Base-by-base conservation (phyloP, 2,888 invertebrate species). In the Tiliacea citrago region DNA sequence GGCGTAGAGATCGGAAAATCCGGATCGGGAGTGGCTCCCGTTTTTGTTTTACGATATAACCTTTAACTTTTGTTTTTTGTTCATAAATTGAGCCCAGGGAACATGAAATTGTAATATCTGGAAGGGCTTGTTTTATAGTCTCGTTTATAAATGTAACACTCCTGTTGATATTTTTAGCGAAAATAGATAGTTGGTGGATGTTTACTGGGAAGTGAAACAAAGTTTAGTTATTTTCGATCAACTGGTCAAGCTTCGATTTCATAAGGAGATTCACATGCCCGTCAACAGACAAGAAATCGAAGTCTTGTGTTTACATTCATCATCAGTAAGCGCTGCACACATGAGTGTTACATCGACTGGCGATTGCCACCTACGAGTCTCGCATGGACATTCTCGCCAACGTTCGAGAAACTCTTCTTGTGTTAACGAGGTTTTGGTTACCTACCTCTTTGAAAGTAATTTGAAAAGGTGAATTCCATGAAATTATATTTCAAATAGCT, bases 1-100 rank as follows among this genome's bases (percentile, higher is more conserved):
- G 71, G 78, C 81, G 76, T 79, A 74, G 76, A 76, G 81, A 79
- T 83, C 85, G 77, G 85, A 84, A 82, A 84, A 84, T 81, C 75
- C 73, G 67, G 68, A 79, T 79, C 62, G 75, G 67, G 62, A 72
- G 75, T 49, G 35, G 35, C 18, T 90, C 86, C 72, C 78, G 79
- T 73, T 88, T 77, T 79, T 84, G 81, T 77, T 79, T 62, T 67
- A 61, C 58, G 67, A 82, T 81, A 66, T 66, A 66, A 83, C 81
- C 79, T 76, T 75, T 61, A 74, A 69, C 47, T 68, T 77, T 57
- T 58, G 35, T 57, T 70, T 83, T 65, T 58, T 69, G 58, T 65
- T 68, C 39, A 45, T 73, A 71, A 71, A 82, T 70, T 55, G 60
- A 49, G 9, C 66, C 63, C 9, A 29, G 62, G 39, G 66, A 74